Evolutionary conservation across 2,888 invertebrate species (phyloP).

Genomic region (Peribatodes rhomboidaria): DNA sequence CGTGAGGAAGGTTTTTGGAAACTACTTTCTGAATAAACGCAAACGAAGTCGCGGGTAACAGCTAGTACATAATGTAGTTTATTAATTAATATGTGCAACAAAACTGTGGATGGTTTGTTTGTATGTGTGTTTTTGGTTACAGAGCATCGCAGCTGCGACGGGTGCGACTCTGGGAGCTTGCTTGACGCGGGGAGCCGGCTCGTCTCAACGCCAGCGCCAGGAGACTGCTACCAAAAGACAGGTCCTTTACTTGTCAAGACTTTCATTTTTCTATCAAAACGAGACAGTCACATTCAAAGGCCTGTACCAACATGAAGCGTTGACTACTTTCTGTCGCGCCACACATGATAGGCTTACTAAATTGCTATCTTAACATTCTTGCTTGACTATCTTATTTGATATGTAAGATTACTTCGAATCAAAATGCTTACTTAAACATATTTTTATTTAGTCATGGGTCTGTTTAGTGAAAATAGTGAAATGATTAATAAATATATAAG

Average conservation of each 20-base stretch:
- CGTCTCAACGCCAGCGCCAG: conserved; percentile 86
- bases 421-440: not conserved
- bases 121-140: conserved; percentile 42
- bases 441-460: not conserved
- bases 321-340: too few species aligned
- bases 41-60: too few species aligned
- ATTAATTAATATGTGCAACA: not conserved
- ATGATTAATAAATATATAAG: not conserved
- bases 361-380: too few species aligned
- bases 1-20: too few species aligned
- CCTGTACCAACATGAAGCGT: not conserved
- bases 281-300: not conserved
- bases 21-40: too few species aligned
- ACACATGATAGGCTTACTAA: too few species aligned
- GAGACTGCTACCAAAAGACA: conserved; percentile 82
- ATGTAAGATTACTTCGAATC: not conserved
- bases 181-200: conserved; percentile 84
- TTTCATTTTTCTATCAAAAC: too few species aligned
- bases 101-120: conserved; percentile 4
- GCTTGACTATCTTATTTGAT: too few species aligned
- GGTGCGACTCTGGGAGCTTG: conserved; percentile 86
- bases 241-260: conserved; percentile 47
- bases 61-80: not conserved
- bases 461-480: too few species aligned
- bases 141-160: conserved; percentile 86